Base-by-base conservation (phyloP, 2,888 invertebrate genomes). In the Microctonus aethiopoides region DNA sequence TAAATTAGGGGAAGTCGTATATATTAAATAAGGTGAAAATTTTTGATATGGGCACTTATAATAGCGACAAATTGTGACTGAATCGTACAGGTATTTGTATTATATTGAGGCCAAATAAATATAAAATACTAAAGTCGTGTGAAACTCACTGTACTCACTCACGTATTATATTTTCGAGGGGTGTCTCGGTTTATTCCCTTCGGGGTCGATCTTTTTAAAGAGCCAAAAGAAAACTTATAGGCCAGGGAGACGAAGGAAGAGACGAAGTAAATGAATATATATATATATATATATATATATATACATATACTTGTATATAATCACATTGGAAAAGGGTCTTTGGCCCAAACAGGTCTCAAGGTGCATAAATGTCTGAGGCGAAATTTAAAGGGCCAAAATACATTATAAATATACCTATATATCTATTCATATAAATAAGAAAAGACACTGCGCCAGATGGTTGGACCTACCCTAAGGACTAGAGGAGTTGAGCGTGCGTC, bases 261-360 rank as follows among this genome's bases (percentile, higher is more conserved):
- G 61, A 68, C 39, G 60, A 57, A 65, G 59, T 2, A 32, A 57
- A 62, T 13, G 51, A 36, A 51, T 32, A 52, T 11, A 64, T 36
- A 52, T 34, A 34, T 77, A 78, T 77, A 29, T n/a, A n/a, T n/a
- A n/a, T n/a, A n/a, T n/a, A n/a, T n/a, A n/a, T n/a, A n/a, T n/a
- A n/a, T n/a, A n/a, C n/a, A n/a, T n/a, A n/a, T n/a, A n/a, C n/a
- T n/a, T n/a, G n/a, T n/a, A n/a, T n/a, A n/a, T n/a, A n/a, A n/a
- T 29, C 29, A 63, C 54, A 29, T 57, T 67, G 74, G 75, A 72
- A 81, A 46, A n/a, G 83, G 82, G 81, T 81, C 79, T 82, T 81
- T 79, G 82, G 79, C 74, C 74, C 71, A 76, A 79, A 81, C 84
- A 84, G 83, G 84, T 83, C 83, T 83, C 81, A 83, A 84, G 84